Conservation (phyloP, 2,888 invertebrate species). For the Cybosia mesomella region DNA sequence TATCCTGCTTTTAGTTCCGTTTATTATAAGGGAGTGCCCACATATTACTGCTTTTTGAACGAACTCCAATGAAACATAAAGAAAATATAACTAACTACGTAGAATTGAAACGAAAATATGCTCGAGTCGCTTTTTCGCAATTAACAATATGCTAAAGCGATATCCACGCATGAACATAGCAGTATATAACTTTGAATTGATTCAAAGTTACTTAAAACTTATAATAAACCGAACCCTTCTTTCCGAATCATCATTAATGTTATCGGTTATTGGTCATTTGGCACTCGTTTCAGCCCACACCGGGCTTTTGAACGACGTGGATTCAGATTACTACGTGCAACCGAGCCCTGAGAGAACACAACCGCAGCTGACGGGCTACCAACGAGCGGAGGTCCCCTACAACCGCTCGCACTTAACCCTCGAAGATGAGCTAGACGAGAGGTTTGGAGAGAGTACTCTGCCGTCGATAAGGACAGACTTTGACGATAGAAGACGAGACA, state of each 20-base stretch:
- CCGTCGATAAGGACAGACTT: conserved; percentile 68
- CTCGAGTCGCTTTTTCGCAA: conserved; percentile 17
- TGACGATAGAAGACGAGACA: conserved; percentile 68
- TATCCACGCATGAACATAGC: conserved; percentile 11
- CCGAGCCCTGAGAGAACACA: conserved; percentile 73
- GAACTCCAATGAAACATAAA: not conserved
- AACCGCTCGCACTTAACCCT: conserved; percentile 62
- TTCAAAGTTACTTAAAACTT: conserved; percentile 11
- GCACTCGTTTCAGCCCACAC: conserved; percentile 89
- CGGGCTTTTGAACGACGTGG: conserved; percentile 92
- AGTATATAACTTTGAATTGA: not conserved
- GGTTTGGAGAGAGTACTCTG: conserved; percentile 89
- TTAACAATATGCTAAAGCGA: conserved; percentile 10
- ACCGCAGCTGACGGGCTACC: conserved; percentile 60
- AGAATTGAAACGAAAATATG: not conserved
- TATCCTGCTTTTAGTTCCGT: conserved; percentile 28
- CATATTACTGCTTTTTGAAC: conserved; percentile 15
- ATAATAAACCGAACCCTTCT: conserved; percentile 40
- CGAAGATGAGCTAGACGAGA: conserved; percentile 88
- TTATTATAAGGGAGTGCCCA: conserved; percentile 32
- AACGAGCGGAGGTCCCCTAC: conserved; percentile 68
- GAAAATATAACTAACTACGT: not conserved
- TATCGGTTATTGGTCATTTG: conserved; percentile 82
- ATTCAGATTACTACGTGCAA: conserved; percentile 90
- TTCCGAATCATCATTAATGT: conserved; percentile 57